Percentiles rank a stretch among this genome's conserved stretches.
These are phyloP conservation scores for Hemibagrus wyckioides DNA, from an alignment of 2,113 vertebrate species.

Conservation along the genomic window DNA sequence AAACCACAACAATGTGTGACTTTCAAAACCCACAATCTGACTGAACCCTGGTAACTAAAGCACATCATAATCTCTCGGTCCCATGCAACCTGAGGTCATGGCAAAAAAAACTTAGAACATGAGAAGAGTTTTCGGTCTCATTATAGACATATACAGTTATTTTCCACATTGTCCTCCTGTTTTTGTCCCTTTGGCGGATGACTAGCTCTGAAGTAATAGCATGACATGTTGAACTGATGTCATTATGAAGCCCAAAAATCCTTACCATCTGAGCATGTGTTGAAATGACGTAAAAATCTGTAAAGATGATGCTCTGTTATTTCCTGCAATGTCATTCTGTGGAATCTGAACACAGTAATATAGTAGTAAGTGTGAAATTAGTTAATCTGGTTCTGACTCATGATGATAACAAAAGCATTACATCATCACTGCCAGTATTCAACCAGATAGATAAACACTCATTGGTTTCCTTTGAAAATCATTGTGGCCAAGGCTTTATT, in stretches of 20 bases:
- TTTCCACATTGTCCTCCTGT: neutral
- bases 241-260: neutral
- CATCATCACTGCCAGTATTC: neutral
- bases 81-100: slow-evolving; percentile 49
- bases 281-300: neutral
- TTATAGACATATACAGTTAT: neutral
- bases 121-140: slow-evolving; percentile 48
- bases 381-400: neutral
- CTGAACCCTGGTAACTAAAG: slow-evolving; percentile 55
- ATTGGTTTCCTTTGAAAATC: neutral
- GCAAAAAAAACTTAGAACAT: slow-evolving; percentile 44
- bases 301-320: neutral
- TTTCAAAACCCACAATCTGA: slow-evolving; percentile 44
- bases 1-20: slow-evolving; percentile 15
- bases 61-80: slow-evolving; percentile 49
- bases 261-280: neutral
- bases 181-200: neutral
- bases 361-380: neutral
- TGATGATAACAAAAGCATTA: neutral
- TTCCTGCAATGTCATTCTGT: neutral
- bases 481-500: neutral
- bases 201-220: slow-evolving; percentile 15
- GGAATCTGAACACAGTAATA: no score
- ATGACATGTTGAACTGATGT: slow-evolving; percentile 26
- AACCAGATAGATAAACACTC: neutral